Evolutionary conservation across 2,113 vertebrate species (phyloP), one percentile per base, ranked within the genome.

Genomic region (Lagopus muta): DNA sequence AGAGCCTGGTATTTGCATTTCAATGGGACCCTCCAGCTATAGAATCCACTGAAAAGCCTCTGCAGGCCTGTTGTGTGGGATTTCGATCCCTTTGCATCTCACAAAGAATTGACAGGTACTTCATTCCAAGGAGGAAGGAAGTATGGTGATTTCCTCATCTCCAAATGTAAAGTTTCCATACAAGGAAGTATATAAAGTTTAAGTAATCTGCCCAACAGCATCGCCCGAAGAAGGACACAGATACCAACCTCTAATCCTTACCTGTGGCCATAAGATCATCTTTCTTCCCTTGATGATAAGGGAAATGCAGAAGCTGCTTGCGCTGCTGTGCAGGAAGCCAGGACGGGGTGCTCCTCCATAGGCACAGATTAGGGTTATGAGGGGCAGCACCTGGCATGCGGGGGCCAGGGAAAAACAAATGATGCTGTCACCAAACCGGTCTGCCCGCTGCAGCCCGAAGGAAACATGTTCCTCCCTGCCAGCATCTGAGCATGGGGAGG

Each of bases 131-230:
- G 30, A 25, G n/a, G 48, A 67, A 84, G 77, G 89, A 85, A 72
- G 65, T 8, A 57, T 2, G 18, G 40, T 54, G 30, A 72, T 57
- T 62, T 62, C 64, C 72, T 80, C 58, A 75, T 65, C 57, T 75
- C 36, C 64, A 86, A 78, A 80, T 57, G 45, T 66, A 52, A 93
- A 61, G 48, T 70, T 89, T 90, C 78, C 79, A 77, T 70, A 79
- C 24, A 62, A 48, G 64, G 71, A 84, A 79, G 43, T 43, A 50
- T 5, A 20, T 65, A 84, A 72, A 93, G 42, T 40, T 42, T 77
- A 67, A 86, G 78, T 45, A 67, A 83, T 72, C 95, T 78, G 38
- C 89, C 86, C 64, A 28, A 50, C 16, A 91, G 82, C 76, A 18
- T 36, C 36, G 50, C 74, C 81, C 0, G 0, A 40, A 86, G 81